These are phyloP conservation scores for Orchesella flavescens DNA, from an alignment of 2,888 invertebrate species.

Conservation along the genomic window DNA sequence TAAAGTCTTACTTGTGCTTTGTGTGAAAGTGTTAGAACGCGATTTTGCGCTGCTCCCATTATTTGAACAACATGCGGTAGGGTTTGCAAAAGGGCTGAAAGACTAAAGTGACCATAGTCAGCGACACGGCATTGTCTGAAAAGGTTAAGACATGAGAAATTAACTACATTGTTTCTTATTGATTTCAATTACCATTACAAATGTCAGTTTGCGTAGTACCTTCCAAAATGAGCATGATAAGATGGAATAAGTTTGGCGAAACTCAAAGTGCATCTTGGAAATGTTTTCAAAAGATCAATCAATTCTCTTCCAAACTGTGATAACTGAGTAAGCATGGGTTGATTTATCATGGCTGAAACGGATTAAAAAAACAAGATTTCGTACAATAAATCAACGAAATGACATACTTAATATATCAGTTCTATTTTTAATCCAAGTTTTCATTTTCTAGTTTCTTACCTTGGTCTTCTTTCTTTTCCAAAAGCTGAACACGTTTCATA, in stretches of 20 bases:
- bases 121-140: conserved; percentile 91
- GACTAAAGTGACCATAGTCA: conserved; percentile 95
- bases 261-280: conserved; percentile 86
- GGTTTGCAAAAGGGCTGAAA: conserved; percentile 91
- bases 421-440: neutral
- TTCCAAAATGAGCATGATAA: conserved; percentile 95
- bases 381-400: neutral
- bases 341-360: conserved; percentile 12
- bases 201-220: conserved; percentile 24
- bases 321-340: conserved; percentile 76
- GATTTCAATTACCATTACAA: neutral
- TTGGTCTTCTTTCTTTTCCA: conserved; percentile 63
- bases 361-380: neutral
- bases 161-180: neutral
- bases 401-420: neutral
- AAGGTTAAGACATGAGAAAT: neutral
- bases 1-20: conserved; percentile 82
- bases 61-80: conserved; percentile 90
- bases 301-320: conserved; percentile 90
- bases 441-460: conserved; percentile 21
- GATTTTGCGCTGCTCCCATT: conserved; percentile 90
- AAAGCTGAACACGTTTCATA: conserved; percentile 78
- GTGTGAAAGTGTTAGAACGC: conserved; percentile 90
- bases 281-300: conserved; percentile 87
- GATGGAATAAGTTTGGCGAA: conserved; percentile 92